These are phyloP conservation scores for Cataglyphis livida DNA, from an alignment of 2,888 invertebrate species.

Conservation along the genomic window DNA sequence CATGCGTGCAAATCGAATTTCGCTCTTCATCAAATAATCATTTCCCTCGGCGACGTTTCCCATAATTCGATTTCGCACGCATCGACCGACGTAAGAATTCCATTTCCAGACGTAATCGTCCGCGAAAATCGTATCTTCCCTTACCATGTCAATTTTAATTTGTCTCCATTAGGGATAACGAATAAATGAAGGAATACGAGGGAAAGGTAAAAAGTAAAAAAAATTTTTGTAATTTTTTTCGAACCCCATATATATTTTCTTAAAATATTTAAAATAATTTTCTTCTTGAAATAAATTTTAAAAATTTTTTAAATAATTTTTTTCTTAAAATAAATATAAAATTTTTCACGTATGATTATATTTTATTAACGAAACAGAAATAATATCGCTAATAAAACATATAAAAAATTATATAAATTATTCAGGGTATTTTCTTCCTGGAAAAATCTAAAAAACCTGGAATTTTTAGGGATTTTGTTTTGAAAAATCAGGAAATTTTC, in stretches of 20 bases:
- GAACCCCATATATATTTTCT: neutral
- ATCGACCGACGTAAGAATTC: constrained; percentile 27
- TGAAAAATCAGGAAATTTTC: no score
- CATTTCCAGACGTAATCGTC: constrained; percentile 3
- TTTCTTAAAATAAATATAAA: neutral
- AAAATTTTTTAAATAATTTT: no score
- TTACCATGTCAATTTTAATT: constrained; percentile 14
- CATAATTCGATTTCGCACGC: constrained; percentile 34
- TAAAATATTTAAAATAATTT: no score
- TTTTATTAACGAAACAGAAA: neutral
- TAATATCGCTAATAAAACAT: neutral
- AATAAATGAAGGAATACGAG: neutral
- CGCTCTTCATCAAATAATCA: constrained; percentile 34
- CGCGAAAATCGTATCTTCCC: constrained; percentile 19
- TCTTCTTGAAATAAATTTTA: no score
- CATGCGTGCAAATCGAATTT: constrained; percentile 40
- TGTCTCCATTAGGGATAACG: neutral
- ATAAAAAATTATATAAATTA: neutral
- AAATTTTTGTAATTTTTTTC: neutral
- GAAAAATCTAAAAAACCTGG: no score
- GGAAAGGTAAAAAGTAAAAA: neutral
- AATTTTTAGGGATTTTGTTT: no score
- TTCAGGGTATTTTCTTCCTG: no score
- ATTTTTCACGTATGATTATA: neutral
- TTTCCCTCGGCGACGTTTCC: constrained; percentile 31